A percentile compares a stretch with the other conserved stretches of the same genome.
phyloP scores from a whole-genome alignment of 2,797 vertebrate genomes.

The Manis javanica region DNA sequence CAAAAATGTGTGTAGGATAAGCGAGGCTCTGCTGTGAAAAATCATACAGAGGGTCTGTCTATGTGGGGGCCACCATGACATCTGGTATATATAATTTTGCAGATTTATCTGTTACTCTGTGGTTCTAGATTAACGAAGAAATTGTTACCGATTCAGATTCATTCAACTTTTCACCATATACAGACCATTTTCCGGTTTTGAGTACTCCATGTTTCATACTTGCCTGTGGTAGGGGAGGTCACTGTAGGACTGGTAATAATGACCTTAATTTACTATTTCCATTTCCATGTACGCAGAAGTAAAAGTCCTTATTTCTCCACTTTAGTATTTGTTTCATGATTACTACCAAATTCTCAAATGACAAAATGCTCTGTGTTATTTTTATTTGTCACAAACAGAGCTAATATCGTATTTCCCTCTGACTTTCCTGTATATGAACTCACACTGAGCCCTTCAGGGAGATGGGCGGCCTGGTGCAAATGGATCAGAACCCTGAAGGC shows the following conservation, averaged over 20 bases:
- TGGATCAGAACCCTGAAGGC: accelerated
- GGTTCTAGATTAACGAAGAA: background rate
- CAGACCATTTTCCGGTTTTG: background rate
- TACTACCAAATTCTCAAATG: background rate
- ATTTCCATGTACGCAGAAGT: too few species aligned
- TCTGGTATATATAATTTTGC: background rate
- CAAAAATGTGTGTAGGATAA: background rate
- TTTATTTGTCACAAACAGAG: accelerated
- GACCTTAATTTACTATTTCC: too few species aligned
- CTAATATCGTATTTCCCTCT: accelerated
- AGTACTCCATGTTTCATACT: background rate
- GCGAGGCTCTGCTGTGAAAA: background rate
- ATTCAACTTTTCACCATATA: background rate
- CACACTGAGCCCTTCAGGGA: accelerated
- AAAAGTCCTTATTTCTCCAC: background rate
- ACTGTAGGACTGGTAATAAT: too few species aligned
- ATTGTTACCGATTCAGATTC: background rate
- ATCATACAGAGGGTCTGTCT: background rate
- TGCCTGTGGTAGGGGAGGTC: too few species aligned
- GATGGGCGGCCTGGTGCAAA: background rate
- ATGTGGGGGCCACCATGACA: accelerated
- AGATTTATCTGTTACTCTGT: background rate
- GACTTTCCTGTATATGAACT: accelerated
- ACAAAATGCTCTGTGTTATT: too few species aligned
- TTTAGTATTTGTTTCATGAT: too few species aligned